These are phyloP conservation scores for Calycopis cecrops DNA, from an alignment of 1,140 invertebrate genomes.

Conservation along the genomic window DNA sequence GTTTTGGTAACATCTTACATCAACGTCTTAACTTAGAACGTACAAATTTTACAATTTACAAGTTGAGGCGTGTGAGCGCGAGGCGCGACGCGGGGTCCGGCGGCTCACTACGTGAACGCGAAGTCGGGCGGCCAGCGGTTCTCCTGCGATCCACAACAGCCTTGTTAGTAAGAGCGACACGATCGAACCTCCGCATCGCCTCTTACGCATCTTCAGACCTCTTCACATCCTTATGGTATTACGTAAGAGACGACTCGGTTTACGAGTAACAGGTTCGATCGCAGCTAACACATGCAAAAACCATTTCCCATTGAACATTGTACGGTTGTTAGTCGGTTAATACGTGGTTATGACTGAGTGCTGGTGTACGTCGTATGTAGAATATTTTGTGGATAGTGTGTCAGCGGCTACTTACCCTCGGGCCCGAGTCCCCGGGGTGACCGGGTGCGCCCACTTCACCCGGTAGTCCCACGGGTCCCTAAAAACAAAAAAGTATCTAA, in stretches of 20 bases:
- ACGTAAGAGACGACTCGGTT: no score
- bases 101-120: slow-evolving; percentile 50
- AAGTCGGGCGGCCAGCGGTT: slow-evolving; percentile 59
- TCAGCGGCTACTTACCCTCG: slow-evolving; percentile 75
- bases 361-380: slow-evolving; percentile 3
- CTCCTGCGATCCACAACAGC: slow-evolving; percentile 51
- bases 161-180: slow-evolving; percentile 31
- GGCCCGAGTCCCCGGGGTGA: slow-evolving; percentile 82
- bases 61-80: slow-evolving; percentile 12
- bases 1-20: slow-evolving; percentile 39
- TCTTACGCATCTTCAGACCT: no score
- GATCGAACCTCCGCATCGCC: no score
- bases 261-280: no score
- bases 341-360: slow-evolving; percentile 15
- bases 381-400: no score
- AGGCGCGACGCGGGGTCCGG: slow-evolving; percentile 19
- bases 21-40: slow-evolving; percentile 26
- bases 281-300: slow-evolving; percentile 7
- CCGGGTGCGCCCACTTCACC: slow-evolving; percentile 88
- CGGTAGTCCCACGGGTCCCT: slow-evolving; percentile 93
- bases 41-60: slow-evolving; percentile 56
- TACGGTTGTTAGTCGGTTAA: slow-evolving; percentile 21
- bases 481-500: slow-evolving; percentile 18
- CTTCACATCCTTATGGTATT: no score
- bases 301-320: background rate